Conservation (phyloP, 2,113 vertebrate species). For the Takifugu flavidus region DNA sequence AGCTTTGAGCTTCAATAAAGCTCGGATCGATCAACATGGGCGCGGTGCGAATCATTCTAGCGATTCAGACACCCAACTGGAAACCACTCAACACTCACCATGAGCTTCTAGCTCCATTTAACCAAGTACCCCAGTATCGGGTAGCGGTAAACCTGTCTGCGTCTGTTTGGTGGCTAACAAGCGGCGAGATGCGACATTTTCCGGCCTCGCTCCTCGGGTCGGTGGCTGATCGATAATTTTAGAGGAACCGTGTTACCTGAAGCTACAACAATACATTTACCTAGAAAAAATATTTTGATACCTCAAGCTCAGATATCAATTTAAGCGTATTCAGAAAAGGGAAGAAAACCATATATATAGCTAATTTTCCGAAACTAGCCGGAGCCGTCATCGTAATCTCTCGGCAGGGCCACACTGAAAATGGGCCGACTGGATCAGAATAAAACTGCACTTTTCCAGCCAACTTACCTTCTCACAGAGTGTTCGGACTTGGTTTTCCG, state of each 20-base stretch:
- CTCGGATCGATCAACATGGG: conserved; percentile 11
- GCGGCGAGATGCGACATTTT: too few relatives aligned
- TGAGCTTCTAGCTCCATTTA: background rate
- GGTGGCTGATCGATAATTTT: background rate
- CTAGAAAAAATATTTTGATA: background rate
- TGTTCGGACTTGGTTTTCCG: conserved; percentile 76
- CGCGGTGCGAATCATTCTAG: conserved; percentile 15
- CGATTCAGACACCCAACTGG: too few relatives aligned
- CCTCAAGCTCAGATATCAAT: background rate
- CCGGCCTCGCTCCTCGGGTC: too few relatives aligned
- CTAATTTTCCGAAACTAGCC: conserved; percentile 48
- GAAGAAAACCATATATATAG: conserved; percentile 4
- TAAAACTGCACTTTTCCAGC: fast-evolving
- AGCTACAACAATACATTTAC: too few relatives aligned
- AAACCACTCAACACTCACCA: too few relatives aligned
- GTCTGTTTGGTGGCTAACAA: conserved; percentile 26
- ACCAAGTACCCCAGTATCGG: background rate
- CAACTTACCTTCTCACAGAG: conserved; percentile 76
- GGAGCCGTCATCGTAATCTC: conserved; percentile 20
- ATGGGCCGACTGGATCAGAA: background rate
- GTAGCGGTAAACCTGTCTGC: conserved; percentile 7
- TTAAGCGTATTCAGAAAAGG: too few relatives aligned
- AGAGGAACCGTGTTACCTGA: fast-evolving
- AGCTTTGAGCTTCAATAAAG: too few relatives aligned
- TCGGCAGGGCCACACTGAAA: conserved; percentile 30